Percentiles rank a stretch among this genome's conserved stretches.
These are phyloP conservation scores for Drosophila azteca DNA, from an alignment of 1,140 invertebrate genomes.

Conservation along the genomic window DNA sequence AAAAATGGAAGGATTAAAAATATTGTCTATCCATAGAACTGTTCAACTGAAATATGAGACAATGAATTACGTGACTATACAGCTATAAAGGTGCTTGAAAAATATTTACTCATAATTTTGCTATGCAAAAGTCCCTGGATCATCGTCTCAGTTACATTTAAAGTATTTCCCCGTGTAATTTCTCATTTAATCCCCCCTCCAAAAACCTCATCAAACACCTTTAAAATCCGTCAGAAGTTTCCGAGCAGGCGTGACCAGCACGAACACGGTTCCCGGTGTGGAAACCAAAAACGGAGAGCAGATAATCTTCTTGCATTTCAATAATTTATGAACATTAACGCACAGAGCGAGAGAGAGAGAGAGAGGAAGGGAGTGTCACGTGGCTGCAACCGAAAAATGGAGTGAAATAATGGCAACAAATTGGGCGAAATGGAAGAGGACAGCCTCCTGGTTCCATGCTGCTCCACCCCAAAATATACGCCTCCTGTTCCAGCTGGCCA, in stretches of 20 bases:
- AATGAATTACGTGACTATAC: too few species aligned
- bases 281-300: slow-evolving; percentile 18
- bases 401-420: slow-evolving; percentile 62
- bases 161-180: too few species aligned
- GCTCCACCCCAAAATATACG: not conserved
- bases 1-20: too few species aligned
- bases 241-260: not conserved
- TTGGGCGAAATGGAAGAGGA: slow-evolving; percentile 51
- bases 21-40: too few species aligned
- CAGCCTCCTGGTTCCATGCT: not conserved
- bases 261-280: slow-evolving; percentile 1
- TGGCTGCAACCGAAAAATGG: slow-evolving; percentile 42
- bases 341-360: slow-evolving; percentile 8
- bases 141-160: too few species aligned
- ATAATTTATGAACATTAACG: slow-evolving; percentile 72
- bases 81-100: too few species aligned
- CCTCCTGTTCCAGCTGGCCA: slow-evolving; percentile 3
- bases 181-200: not conserved
- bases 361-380: slow-evolving; percentile 17
- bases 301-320: slow-evolving; percentile 38
- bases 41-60: too few species aligned
- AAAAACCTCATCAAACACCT: not conserved
- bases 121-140: too few species aligned
- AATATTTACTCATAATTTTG: too few species aligned
- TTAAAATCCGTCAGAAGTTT: not conserved